These are phyloP conservation scores for Limenitis camilla DNA, from an alignment of 2,888 invertebrate species.

Conservation along the genomic window DNA sequence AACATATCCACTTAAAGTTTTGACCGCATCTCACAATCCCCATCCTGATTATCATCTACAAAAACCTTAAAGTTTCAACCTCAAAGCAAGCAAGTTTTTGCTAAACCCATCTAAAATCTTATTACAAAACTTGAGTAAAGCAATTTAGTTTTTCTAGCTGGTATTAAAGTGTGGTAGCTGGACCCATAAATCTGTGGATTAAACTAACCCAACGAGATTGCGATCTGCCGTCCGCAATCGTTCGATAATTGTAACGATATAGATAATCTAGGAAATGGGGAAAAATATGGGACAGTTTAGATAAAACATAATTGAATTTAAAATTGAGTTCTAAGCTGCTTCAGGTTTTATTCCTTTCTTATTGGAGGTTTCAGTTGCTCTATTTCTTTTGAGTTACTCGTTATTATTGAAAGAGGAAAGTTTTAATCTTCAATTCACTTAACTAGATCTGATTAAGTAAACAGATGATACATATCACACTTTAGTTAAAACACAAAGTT, in stretches of 20 bases:
- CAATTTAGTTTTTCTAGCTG: conserved; percentile 47
- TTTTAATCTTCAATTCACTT: too few species aligned
- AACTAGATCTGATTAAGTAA: too few species aligned
- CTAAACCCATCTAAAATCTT: conserved; percentile 18
- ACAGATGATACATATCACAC: too few species aligned
- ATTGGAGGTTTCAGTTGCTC: too few species aligned
- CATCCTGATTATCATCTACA: not conserved
- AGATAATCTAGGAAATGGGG: conserved; percentile 39
- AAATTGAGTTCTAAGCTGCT: conserved; percentile 10
- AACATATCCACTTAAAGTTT: too few species aligned
- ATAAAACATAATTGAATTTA: conserved; percentile 27
- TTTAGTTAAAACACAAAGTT: too few species aligned
- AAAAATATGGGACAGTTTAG: conserved; percentile 24
- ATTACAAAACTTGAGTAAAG: conserved; percentile 23
- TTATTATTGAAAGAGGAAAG: too few species aligned
- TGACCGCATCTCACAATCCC: too few species aligned
- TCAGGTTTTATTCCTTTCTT: not conserved
- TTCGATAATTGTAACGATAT: conserved; percentile 66
- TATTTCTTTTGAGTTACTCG: too few species aligned
- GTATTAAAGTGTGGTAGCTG: conserved; percentile 57
- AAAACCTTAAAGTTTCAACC: conserved; percentile 3
- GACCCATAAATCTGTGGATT: conserved; percentile 65
- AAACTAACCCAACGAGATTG: conserved; percentile 66
- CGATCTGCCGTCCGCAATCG: conserved; percentile 55
- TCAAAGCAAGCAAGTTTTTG: not conserved